These are phyloP conservation scores for Helicoverpa zea DNA, from an alignment of 1,140 invertebrate species.

Conservation along the genomic window DNA sequence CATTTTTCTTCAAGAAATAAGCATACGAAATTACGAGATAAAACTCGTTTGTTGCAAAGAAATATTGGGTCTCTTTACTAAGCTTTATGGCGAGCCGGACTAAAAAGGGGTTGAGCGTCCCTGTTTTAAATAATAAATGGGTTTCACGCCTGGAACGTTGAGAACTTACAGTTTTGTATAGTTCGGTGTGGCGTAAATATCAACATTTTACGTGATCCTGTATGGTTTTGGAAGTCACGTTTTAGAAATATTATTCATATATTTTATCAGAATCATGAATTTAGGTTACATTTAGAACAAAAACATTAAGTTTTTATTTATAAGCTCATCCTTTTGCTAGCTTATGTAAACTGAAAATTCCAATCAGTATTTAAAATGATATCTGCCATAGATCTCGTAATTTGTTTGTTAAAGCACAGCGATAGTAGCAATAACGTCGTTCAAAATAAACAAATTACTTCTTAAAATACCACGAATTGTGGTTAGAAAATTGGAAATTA, in stretches of 20 bases:
- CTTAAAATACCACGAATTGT: no score
- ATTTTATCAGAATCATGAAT: no score
- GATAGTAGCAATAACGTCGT: no score
- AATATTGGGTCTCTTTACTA: slow-evolving; percentile 36
- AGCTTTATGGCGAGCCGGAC: slow-evolving; percentile 23
- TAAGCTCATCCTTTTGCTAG: no score
- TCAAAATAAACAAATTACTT: no score
- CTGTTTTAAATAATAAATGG: slow-evolving; percentile 44
- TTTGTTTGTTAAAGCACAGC: no score
- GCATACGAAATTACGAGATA: slow-evolving; percentile 15
- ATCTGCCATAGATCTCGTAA: no score
- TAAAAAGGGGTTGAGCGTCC: slow-evolving; percentile 30
- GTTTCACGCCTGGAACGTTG: slow-evolving; percentile 2
- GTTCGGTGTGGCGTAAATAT: slow-evolving; percentile 16
- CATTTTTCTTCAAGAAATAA: neutral
- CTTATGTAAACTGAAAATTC: no score
- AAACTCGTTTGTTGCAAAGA: slow-evolving; percentile 8
- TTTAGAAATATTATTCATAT: neutral
- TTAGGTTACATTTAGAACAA: neutral
- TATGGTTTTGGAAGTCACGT: slow-evolving; percentile 4
- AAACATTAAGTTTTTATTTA: no score
- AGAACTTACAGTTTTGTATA: slow-evolving; percentile 5
- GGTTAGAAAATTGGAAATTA: no score
- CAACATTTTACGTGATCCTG: neutral
- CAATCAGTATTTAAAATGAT: no score